A percentile compares a stretch with the other conserved stretches of the same genome.
phyloP scores from a whole-genome alignment of 2,888 invertebrate genomes.

The Nemotelus pantherinus region DNA sequence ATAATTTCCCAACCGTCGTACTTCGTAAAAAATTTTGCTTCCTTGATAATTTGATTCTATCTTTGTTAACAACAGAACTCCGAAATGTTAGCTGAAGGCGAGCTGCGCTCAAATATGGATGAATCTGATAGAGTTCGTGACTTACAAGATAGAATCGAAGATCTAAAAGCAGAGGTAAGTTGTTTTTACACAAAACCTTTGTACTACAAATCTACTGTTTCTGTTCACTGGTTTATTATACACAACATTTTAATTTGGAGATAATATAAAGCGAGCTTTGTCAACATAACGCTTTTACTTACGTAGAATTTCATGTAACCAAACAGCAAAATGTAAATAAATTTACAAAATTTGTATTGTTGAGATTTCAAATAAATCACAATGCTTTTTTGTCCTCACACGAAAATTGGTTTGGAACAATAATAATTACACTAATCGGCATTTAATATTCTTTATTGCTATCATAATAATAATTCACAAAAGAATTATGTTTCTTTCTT shows the following conservation, averaged over 20 bases:
- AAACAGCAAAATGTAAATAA: slow-evolving; percentile 25
- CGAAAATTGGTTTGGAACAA: slow-evolving; percentile 44
- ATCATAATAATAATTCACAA: slow-evolving; percentile 26
- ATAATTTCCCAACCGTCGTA: too few relatives aligned
- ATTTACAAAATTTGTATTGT: slow-evolving; percentile 5
- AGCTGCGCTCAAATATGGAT: slow-evolving; percentile 84
- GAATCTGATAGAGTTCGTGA: slow-evolving; percentile 89
- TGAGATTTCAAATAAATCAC: slow-evolving; percentile 27
- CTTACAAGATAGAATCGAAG: slow-evolving; percentile 90
- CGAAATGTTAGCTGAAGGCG: slow-evolving; percentile 93
- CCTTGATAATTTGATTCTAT: too few relatives aligned
- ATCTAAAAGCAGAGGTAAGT: slow-evolving; percentile 91
- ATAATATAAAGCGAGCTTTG: slow-evolving; percentile 28
- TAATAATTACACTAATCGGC: slow-evolving; percentile 20
- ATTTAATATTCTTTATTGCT: slow-evolving; percentile 13
- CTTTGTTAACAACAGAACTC: slow-evolving; percentile 74
- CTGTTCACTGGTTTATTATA: slow-evolving; percentile 39
- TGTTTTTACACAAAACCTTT: slow-evolving; percentile 42
- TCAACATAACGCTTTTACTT: slow-evolving; percentile 34
- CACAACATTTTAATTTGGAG: slow-evolving; percentile 11
- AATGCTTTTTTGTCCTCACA: slow-evolving; percentile 41
- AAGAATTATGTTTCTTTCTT: slow-evolving; percentile 46
- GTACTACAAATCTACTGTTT: slow-evolving; percentile 46
- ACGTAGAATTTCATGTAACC: slow-evolving; percentile 34
- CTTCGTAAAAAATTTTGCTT: too few relatives aligned